Percentiles rank a stretch among this genome's conserved stretches.
Conservation (phyloP, 2,113 vertebrate genomes). For the Etia nguti region DNA sequence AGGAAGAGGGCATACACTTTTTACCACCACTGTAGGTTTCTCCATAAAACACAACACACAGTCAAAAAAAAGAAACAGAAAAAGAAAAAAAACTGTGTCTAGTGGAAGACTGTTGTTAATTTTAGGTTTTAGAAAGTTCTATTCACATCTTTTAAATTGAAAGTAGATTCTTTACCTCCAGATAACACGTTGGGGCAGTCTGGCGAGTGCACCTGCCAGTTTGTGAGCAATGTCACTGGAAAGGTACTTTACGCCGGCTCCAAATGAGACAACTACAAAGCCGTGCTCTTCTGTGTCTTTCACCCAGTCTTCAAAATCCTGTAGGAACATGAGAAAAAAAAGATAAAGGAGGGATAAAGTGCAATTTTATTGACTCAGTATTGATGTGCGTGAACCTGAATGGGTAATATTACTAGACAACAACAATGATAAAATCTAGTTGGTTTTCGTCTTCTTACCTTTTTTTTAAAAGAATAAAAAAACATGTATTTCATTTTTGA, state of each 20-base stretch:
- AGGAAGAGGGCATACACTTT: background rate
- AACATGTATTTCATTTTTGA: background rate
- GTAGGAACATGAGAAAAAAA: background rate
- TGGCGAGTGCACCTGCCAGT: constrained; percentile 85
- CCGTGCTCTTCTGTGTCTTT: constrained; percentile 83
- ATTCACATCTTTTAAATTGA: background rate
- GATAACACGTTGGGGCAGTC: constrained; percentile 88
- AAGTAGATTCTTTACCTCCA: constrained; percentile 82
- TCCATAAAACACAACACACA: background rate
- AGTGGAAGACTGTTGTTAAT: background rate
- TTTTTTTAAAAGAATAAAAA: fast-evolving
- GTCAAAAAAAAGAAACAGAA: background rate
- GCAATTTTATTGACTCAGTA: background rate
- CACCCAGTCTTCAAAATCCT: constrained; percentile 91
- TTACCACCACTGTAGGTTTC: background rate
- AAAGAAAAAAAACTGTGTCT: background rate
- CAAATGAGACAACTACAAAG: constrained; percentile 95
- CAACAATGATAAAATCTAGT: background rate
- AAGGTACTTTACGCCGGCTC: constrained; percentile 95
- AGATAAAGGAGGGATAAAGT: background rate
- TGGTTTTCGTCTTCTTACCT: background rate
- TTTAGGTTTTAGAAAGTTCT: background rate
- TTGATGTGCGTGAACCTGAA: background rate
- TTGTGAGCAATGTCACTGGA: constrained; percentile 91
- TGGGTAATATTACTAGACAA: background rate